Percentiles rank a stretch among this genome's conserved stretches.
Conservation (phyloP, 2,888 invertebrate genomes). For the Stenodera caucasica region DNA sequence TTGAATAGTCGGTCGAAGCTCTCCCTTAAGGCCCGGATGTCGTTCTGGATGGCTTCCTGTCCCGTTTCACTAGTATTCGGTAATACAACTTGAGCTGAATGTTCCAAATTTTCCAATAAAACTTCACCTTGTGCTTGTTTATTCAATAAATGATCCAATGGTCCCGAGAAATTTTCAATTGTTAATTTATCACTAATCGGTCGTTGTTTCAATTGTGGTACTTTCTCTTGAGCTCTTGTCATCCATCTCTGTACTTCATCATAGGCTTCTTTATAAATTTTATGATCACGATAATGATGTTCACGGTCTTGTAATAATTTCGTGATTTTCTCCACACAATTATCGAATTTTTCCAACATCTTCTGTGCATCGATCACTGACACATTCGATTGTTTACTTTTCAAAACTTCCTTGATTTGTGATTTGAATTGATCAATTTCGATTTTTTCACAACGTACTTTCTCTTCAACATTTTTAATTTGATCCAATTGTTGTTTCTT, state of each 20-base stretch:
- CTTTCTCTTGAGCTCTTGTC: constrained; percentile 82
- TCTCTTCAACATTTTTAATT: constrained; percentile 83
- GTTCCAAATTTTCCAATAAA: constrained; percentile 81
- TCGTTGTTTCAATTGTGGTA: constrained; percentile 83
- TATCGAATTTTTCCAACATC: constrained; percentile 81
- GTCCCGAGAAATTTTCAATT: constrained; percentile 84
- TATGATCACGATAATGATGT: constrained; percentile 85
- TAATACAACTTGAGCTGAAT: constrained; percentile 83
- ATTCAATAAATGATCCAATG: constrained; percentile 82
- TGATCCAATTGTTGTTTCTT: constrained; percentile 84
- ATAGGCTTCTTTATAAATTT: constrained; percentile 86
- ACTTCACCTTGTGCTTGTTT: constrained; percentile 91
- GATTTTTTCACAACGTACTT: constrained; percentile 84
- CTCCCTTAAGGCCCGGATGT: constrained; percentile 82
- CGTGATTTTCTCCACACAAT: constrained; percentile 69
- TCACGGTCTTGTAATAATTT: constrained; percentile 77
- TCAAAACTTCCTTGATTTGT: constrained; percentile 85
- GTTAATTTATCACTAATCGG: constrained; percentile 84
- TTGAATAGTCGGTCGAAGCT: constrained; percentile 83
- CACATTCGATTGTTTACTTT: constrained; percentile 81
- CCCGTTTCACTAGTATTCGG: constrained; percentile 82
- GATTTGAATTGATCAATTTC: constrained; percentile 83
- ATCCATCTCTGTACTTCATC: constrained; percentile 90
- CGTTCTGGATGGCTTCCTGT: constrained; percentile 78
- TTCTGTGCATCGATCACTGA: constrained; percentile 83